phyloP scores from a whole-genome alignment of 2,797 vertebrate genomes.

The Borostomias antarcticus region DNA sequence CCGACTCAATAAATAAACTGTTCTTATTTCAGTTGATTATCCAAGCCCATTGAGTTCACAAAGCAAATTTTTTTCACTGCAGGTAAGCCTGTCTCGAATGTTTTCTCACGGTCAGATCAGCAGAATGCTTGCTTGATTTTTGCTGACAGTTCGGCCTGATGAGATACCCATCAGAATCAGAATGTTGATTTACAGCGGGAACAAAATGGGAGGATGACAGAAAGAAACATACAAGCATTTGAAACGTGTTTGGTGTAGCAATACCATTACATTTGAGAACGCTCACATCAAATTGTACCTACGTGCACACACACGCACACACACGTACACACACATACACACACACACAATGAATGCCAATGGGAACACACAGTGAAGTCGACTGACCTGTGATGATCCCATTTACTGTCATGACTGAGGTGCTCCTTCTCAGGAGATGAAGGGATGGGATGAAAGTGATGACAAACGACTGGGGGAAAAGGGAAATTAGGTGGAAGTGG shows the following conservation, averaged over 20 bases:
- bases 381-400: slow-evolving; percentile 75
- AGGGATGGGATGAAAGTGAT: slow-evolving; percentile 65
- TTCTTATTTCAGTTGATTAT: slow-evolving; percentile 14
- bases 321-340: background rate
- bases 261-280: no score
- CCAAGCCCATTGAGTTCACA: background rate
- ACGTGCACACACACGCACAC: slow-evolving; percentile 4
- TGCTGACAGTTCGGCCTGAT: background rate
- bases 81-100: background rate
- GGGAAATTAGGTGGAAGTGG: slow-evolving; percentile 35
- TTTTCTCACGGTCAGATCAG: no score
- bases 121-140: slow-evolving; percentile 13
- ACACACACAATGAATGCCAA: slow-evolving; percentile 38
- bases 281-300: background rate
- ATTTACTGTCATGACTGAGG: slow-evolving; percentile 61
- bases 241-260: no score
- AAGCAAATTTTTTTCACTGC: slow-evolving; percentile 3
- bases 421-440: slow-evolving; percentile 57
- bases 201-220: background rate
- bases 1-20: background rate
- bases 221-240: background rate
- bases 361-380: slow-evolving; percentile 47
- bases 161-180: no score
- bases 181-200: background rate
- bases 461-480: slow-evolving; percentile 59